phyloP scores from a whole-genome alignment of 2,888 invertebrate species.

The Tupiocoris notatus region DNA sequence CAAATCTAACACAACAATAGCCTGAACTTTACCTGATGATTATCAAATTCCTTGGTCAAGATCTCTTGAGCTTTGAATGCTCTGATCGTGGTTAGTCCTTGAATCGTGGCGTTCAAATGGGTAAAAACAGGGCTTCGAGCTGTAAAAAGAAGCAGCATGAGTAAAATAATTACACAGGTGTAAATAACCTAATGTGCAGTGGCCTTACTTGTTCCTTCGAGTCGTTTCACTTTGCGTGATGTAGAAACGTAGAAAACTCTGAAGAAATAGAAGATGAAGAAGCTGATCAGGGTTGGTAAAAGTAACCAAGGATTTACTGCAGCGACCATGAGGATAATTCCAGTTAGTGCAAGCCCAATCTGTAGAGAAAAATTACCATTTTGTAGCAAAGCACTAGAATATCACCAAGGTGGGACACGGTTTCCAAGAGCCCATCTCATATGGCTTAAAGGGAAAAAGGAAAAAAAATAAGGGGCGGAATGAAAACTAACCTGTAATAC shows the following conservation, averaged over 20 bases:
- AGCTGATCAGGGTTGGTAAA: slow-evolving; percentile 68
- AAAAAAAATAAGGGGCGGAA: too few species aligned
- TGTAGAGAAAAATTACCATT: slow-evolving; percentile 63
- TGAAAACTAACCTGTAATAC: slow-evolving; percentile 54
- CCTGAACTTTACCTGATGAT: slow-evolving; percentile 63
- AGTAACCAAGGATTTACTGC: slow-evolving; percentile 73
- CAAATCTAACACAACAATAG: not conserved
- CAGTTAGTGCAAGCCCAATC: slow-evolving; percentile 77
- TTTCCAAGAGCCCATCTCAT: too few species aligned
- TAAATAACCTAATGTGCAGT: not conserved
- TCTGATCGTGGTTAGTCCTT: slow-evolving; percentile 86
- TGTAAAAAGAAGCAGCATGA: slow-evolving; percentile 54
- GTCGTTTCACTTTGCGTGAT: slow-evolving; percentile 75
- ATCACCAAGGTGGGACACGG: too few species aligned
- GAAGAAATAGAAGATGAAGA: slow-evolving; percentile 70
- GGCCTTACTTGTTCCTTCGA: slow-evolving; percentile 61
- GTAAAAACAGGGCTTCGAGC: slow-evolving; percentile 92
- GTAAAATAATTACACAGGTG: too few species aligned
- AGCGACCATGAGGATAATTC: slow-evolving; percentile 71
- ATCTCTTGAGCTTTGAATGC: slow-evolving; percentile 79
- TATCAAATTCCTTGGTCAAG: slow-evolving; percentile 75
- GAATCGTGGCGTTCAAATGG: slow-evolving; percentile 82
- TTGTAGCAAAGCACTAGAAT: too few species aligned
- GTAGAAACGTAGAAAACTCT: slow-evolving; percentile 76
- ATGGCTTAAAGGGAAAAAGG: too few species aligned